Evolutionary conservation across 2,797 vertebrate species (phyloP).

Genomic region (Trichosurus vulpecula): DNA sequence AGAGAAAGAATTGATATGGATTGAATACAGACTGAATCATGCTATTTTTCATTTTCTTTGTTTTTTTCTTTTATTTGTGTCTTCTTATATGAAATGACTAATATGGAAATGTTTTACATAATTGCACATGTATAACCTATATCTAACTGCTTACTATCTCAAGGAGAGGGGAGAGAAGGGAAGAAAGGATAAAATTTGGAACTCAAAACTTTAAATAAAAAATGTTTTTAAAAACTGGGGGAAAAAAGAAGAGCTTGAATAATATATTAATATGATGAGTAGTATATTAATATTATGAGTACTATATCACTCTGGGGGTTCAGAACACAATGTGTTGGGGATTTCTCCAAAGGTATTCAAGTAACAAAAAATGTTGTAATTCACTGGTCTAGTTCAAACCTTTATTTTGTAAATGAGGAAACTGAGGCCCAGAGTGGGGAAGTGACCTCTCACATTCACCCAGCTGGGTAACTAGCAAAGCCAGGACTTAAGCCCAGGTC

Average conservation of each 20-base stretch:
- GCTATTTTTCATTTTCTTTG: background rate
- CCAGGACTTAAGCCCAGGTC: background rate
- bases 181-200: background rate
- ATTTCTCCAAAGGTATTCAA: background rate
- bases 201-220: background rate
- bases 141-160: background rate
- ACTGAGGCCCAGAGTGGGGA: background rate
- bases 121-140: background rate
- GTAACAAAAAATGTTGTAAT: background rate
- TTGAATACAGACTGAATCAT: background rate
- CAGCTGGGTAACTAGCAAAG: background rate
- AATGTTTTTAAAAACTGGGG: background rate
- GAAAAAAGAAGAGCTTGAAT: no score
- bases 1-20: background rate
- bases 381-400: background rate
- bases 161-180: background rate
- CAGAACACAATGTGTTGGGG: background rate
- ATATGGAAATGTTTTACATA: background rate
- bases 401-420: background rate
- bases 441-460: background rate
- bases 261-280: no score
- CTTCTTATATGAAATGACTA: background rate
- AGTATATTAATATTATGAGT: background rate
- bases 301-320: background rate
- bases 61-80: background rate